Conservation (phyloP, 1,140 invertebrate species). For the Philopotamus ludificatus region DNA sequence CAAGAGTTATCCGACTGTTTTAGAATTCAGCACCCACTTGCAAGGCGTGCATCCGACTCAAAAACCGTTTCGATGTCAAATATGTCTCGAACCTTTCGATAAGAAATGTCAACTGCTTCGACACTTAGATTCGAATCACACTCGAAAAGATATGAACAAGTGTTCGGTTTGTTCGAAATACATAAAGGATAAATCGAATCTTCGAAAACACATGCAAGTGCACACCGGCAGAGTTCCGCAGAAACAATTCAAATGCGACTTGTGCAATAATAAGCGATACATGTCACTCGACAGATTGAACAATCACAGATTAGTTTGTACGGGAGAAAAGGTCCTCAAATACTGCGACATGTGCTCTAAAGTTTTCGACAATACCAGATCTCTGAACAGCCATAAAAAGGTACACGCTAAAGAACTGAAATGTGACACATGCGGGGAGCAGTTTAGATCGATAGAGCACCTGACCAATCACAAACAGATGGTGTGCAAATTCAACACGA, state of each 20-base stretch:
- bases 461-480: conserved; percentile 53
- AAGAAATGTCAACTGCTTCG: conserved; percentile 54
- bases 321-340: conserved; percentile 54
- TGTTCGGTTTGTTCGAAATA: conserved; percentile 57
- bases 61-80: conserved; percentile 56
- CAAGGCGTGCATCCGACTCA: conserved; percentile 55
- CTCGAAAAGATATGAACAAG: conserved; percentile 56
- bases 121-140: conserved; percentile 54
- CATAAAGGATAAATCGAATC: conserved; percentile 57
- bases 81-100: conserved; percentile 55
- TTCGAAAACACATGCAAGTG: conserved; percentile 58
- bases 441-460: conserved; percentile 54
- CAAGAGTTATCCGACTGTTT: conserved; percentile 55
- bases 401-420: conserved; percentile 56
- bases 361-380: conserved; percentile 57
- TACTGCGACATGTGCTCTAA: conserved; percentile 58
- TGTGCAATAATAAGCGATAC: conserved; percentile 56
- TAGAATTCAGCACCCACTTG: conserved; percentile 56
- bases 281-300: conserved; percentile 56
- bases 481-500: conserved; percentile 45
- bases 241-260: conserved; percentile 57
- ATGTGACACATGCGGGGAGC: conserved; percentile 56
- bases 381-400: conserved; percentile 57
- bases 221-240: conserved; percentile 56
- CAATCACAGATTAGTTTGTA: conserved; percentile 55